Evolutionary conservation across 2,113 vertebrate genomes (phyloP), one percentile per base, ranked within the genome.

Genomic region (Podocnemis expansa): DNA sequence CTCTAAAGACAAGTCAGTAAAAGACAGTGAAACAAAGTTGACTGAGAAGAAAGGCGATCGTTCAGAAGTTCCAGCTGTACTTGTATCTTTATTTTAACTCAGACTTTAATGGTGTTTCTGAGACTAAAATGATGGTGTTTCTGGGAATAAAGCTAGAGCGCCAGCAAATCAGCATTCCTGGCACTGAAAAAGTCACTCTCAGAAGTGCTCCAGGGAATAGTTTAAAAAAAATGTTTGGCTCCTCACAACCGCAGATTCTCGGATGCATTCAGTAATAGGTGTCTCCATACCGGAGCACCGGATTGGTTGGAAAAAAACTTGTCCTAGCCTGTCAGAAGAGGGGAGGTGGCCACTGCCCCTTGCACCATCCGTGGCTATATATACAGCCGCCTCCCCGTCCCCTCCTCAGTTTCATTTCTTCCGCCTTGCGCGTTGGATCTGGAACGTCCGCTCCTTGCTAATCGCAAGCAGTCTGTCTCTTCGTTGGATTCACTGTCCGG

Each of bases 131-230:
- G 0, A 75, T 76, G 60, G 93, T 54, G 88, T 85, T 95, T 95
- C 90, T 22, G 58, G 89, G 89, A 95, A 96, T 67, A 93, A 51
- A 49, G 87, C 49, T 95, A 76, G 43, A 79, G 54, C 82, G 89
- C 73, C 90, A 95, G 86, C 10, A 82, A 60, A 90, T 91, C 56
- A 87, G 63, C 58, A 63, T 95, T 95, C 94, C 89, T 94, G 93
- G 94, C 78, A 95, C 90, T 47, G 75, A 60, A 94, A 80, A 94
- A 84, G 90, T 93, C 89, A 90, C 60, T 87, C 63, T 88, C 93
- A 95, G 84, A 95, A 8, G 2, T 45, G 60, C 49, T 96, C 96
- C 91, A 92, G 92, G 60, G 81, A 95, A 94, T 87, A 85, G 31
- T 75, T 63, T 87, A 93, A 88, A 92, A n/a, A 47, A 97, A 96